These are phyloP conservation scores for Mercenaria mercenaria DNA, from an alignment of 1,140 invertebrate species.

Conservation along the genomic window DNA sequence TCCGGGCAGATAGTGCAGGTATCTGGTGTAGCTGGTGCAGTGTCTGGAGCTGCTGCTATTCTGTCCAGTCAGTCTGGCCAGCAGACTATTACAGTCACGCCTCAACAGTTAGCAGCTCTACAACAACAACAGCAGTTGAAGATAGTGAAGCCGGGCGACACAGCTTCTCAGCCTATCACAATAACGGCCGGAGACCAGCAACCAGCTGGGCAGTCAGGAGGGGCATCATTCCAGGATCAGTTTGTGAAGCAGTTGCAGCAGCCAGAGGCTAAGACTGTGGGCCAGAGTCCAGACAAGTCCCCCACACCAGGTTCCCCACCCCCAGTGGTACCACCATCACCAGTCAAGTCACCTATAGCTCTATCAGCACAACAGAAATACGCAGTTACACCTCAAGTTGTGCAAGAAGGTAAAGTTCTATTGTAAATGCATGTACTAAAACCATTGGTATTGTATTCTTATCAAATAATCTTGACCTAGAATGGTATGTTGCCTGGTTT, in stretches of 20 bases:
- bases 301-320: slow-evolving; percentile 54
- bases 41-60: slow-evolving; percentile 5
- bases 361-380: slow-evolving; percentile 77
- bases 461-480: not conserved
- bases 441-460: no score
- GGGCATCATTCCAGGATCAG: slow-evolving; percentile 53
- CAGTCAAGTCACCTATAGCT: slow-evolving; percentile 62
- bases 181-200: not conserved
- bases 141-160: slow-evolving; percentile 37
- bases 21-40: not conserved
- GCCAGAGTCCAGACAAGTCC: slow-evolving; percentile 88
- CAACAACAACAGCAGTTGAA: slow-evolving; percentile 54
- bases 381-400: slow-evolving; percentile 84
- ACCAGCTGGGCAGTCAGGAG: slow-evolving; percentile 29
- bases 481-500: no score
- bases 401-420: slow-evolving; percentile 86
- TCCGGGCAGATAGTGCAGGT: slow-evolving; percentile 38
- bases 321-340: slow-evolving; percentile 40
- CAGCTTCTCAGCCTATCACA: slow-evolving; percentile 34
- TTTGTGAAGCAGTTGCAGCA: slow-evolving; percentile 45
- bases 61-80: slow-evolving; percentile 8
- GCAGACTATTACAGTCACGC: slow-evolving; percentile 52
- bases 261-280: slow-evolving; percentile 83
- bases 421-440: no score
- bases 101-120: slow-evolving; percentile 49